These are phyloP conservation scores for Drosophila pseudoananassae DNA, from an alignment of 1,140 invertebrate genomes.

Conservation along the genomic window DNA sequence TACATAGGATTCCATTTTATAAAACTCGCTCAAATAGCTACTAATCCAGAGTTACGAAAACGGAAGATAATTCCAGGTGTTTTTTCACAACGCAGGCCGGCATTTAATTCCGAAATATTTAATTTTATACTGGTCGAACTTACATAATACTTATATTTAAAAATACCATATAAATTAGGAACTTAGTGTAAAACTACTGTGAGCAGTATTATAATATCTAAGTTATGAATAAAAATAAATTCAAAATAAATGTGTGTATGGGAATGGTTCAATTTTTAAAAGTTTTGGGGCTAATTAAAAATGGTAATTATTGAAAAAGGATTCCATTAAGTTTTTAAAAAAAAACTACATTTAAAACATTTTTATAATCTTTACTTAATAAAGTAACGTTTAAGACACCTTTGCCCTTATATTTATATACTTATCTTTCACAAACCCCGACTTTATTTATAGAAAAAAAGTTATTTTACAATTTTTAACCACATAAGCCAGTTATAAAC, in stretches of 20 bases:
- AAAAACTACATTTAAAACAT: too few relatives aligned
- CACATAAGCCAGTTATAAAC: not conserved
- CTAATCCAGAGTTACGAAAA: constrained; percentile 24
- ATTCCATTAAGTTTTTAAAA: too few relatives aligned
- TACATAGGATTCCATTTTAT: constrained; percentile 1
- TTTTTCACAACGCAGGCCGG: constrained; percentile 42
- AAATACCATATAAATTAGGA: constrained; percentile 49
- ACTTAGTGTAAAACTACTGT: constrained; percentile 45
- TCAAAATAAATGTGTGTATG: constrained; percentile 25
- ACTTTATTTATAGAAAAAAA: not conserved
- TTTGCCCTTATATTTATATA: too few relatives aligned
- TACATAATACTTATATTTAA: constrained; percentile 49
- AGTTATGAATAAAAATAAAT: constrained; percentile 47
- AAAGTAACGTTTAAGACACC: too few relatives aligned
- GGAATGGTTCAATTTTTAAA: not conserved
- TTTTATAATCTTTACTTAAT: too few relatives aligned
- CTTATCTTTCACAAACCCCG: not conserved
- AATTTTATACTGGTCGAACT: constrained; percentile 47
- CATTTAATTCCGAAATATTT: constrained; percentile 41
- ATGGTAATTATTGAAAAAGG: too few relatives aligned
- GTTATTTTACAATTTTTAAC: not conserved
- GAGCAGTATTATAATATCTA: constrained; percentile 50
- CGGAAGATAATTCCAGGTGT: constrained; percentile 16
- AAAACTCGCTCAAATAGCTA: constrained; percentile 32
- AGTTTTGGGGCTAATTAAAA: too few relatives aligned